These are phyloP conservation scores for Upupa epops DNA, from an alignment of 2,113 vertebrate species.

Conservation along the genomic window DNA sequence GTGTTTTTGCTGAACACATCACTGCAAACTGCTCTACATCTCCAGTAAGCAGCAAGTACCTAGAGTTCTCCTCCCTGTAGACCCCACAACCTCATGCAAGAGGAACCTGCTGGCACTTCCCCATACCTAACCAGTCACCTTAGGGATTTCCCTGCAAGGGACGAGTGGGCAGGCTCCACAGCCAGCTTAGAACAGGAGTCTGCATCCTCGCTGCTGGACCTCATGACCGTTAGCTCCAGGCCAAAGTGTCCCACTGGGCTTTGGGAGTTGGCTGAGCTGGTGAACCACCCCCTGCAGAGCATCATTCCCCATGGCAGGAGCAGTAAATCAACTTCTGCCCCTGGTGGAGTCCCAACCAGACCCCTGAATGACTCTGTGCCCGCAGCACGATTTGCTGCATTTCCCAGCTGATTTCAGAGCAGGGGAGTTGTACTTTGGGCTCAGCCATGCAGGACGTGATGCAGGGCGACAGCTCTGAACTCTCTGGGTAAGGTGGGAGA, in stretches of 20 bases:
- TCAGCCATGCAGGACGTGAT: neutral
- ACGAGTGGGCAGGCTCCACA: neutral
- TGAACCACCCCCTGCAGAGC: fast-evolving
- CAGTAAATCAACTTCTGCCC: neutral
- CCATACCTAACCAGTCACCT: no score
- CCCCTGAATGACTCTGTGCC: fast-evolving
- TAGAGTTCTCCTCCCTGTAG: neutral
- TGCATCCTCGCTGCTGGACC: neutral
- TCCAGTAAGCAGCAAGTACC: fast-evolving
- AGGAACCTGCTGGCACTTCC: neutral
- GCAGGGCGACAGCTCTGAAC: constrained; percentile 2
- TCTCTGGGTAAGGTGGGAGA: neutral
- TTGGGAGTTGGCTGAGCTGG: neutral
- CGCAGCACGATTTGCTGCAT: fast-evolving
- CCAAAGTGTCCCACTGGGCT: fast-evolving
- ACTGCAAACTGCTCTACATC: neutral
- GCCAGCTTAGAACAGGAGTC: neutral
- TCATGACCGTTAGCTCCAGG: neutral
- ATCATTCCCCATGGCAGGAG: fast-evolving
- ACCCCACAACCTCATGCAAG: neutral
- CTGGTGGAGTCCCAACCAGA: fast-evolving
- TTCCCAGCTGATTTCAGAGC: fast-evolving
- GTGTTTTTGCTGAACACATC: fast-evolving
- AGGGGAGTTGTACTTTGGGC: fast-evolving
- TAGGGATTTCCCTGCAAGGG: neutral